Conservation (phyloP, 2,113 vertebrate species). For the Marmota monax region DNA sequence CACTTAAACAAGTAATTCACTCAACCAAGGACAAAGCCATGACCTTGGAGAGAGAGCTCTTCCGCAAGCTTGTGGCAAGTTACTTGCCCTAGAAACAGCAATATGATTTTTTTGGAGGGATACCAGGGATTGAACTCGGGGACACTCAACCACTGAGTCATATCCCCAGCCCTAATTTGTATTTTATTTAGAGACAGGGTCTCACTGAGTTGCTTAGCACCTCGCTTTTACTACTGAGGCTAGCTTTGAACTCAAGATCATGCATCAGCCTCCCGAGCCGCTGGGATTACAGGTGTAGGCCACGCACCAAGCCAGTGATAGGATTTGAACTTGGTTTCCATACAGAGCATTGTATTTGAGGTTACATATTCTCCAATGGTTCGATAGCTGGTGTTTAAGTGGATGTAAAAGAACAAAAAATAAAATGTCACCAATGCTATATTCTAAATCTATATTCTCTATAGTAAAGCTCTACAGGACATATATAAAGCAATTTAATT, state of each 20-base stretch:
- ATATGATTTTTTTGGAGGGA: neutral
- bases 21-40: neutral
- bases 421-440: constrained; percentile 29
- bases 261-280: too few relatives aligned
- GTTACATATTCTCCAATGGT: constrained; percentile 9
- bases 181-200: too few relatives aligned
- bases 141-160: too few relatives aligned
- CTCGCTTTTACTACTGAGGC: too few relatives aligned
- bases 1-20: neutral
- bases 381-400: constrained; percentile 45
- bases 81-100: constrained; percentile 8
- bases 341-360: neutral
- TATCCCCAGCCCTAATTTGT: too few relatives aligned
- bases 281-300: too few relatives aligned
- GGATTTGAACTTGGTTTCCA: constrained; percentile 29
- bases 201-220: too few relatives aligned
- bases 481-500: constrained; percentile 47
- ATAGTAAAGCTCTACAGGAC: constrained; percentile 15
- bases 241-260: too few relatives aligned
- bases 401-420: constrained; percentile 38
- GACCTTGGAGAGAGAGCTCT: neutral
- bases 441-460: constrained; percentile 20
- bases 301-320: neutral
- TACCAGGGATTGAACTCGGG: too few relatives aligned
- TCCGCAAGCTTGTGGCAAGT: neutral